Percentiles rank a stretch among this genome's conserved stretches.
Conservation (phyloP, 2,888 invertebrate species). For the Apomyelois bistriatella region DNA sequence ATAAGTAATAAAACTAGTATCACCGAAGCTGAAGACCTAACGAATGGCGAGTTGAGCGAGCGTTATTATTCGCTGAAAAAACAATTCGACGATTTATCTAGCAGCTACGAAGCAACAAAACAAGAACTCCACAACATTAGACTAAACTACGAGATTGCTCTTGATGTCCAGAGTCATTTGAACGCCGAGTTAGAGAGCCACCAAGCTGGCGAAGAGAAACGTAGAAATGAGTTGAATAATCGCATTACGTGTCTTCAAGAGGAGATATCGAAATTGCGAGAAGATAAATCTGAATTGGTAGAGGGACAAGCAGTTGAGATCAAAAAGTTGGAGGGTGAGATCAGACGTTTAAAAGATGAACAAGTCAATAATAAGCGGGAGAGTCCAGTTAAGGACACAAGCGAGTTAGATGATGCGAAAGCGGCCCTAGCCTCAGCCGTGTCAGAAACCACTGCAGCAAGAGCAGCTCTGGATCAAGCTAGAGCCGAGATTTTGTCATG, state of each 20-base stretch:
- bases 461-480: conserved; percentile 52
- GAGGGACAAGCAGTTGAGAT: conserved; percentile 55
- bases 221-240: conserved; percentile 46
- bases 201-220: conserved; percentile 56
- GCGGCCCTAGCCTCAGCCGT: conserved; percentile 43
- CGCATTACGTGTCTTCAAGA: conserved; percentile 57
- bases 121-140: conserved; percentile 68
- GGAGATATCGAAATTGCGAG: conserved; percentile 53
- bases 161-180: conserved; percentile 67
- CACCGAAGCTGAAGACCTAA: conserved; percentile 59
- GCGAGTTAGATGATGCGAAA: conserved; percentile 59
- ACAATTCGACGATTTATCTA: conserved; percentile 58
- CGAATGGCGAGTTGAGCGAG: conserved; percentile 61
- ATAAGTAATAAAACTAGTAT: conserved; percentile 64
- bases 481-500: conserved; percentile 50
- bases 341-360: conserved; percentile 57
- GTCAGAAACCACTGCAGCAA: conserved; percentile 49
- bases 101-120: conserved; percentile 57
- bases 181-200: conserved; percentile 61
- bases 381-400: conserved; percentile 54
- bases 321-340: conserved; percentile 51
- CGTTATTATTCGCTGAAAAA: conserved; percentile 62
- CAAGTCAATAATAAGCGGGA: conserved; percentile 39
- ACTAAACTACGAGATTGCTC: conserved; percentile 63
- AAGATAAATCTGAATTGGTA: conserved; percentile 48